Percentiles rank a stretch among this genome's conserved stretches.
Evolutionary conservation across 2,888 invertebrate species (phyloP).

Genomic region (Philonicus albiceps): DNA sequence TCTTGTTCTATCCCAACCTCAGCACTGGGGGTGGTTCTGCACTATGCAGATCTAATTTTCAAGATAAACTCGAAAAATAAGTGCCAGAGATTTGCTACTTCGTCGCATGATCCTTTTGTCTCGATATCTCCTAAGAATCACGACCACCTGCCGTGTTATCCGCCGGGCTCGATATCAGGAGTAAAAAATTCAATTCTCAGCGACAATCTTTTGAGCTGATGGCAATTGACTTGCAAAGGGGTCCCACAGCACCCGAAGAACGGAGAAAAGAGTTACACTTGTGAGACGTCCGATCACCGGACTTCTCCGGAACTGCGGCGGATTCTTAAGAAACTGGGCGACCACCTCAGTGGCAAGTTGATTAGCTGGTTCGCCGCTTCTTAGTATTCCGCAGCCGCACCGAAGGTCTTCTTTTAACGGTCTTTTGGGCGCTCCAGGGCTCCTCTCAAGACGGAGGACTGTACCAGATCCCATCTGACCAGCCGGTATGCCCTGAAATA

Average conservation of each 20-base stretch:
- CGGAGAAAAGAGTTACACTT: neutral
- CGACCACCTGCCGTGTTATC: neutral
- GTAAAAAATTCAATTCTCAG: neutral
- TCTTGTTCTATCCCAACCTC: neutral
- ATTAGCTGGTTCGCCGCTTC: neutral
- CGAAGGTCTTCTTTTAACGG: neutral
- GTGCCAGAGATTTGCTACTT: neutral
- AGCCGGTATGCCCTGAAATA: neutral
- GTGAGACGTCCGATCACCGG: neutral
- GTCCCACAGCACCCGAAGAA: neutral
- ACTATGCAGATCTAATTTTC: slow-evolving; percentile 16
- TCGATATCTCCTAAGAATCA: neutral
- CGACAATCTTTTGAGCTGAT: neutral
- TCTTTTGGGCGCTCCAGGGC: neutral
- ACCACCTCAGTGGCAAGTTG: neutral
- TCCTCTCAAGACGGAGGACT: neutral
- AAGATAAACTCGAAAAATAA: slow-evolving; percentile 21
- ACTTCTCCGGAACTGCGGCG: neutral
- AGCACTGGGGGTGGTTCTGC: neutral
- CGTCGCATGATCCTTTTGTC: slow-evolving; percentile 9
- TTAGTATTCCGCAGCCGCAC: neutral
- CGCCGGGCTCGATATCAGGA: neutral
- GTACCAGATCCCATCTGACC: neutral
- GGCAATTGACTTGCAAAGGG: neutral
- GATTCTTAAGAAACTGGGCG: neutral